Conservation (phyloP, 2,113 vertebrate genomes). For the Pogona vitticeps region DNA sequence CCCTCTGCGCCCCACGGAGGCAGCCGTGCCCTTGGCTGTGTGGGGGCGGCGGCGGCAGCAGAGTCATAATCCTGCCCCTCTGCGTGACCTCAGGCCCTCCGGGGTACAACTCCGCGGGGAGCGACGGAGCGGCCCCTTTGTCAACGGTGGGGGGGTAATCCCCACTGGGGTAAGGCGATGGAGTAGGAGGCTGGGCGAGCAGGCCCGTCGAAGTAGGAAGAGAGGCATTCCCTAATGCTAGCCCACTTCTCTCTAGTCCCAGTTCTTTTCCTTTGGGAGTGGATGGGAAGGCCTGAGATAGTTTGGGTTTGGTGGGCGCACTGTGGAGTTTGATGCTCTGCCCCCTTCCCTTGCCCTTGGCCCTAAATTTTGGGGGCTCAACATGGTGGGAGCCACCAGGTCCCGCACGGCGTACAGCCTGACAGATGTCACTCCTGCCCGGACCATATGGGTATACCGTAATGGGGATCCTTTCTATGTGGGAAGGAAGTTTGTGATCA, state of each 20-base stretch:
- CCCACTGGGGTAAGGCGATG: not conserved
- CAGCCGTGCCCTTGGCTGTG: not conserved
- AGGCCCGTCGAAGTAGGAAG: not conserved
- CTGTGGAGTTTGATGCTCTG: not conserved
- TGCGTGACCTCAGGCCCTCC: not conserved
- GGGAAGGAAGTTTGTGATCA: conserved; percentile 74
- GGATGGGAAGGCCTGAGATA: not conserved
- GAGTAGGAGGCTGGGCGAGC: not conserved
- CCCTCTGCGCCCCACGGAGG: not conserved
- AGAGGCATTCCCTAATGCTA: not conserved
- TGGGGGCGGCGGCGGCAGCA: too few relatives aligned
- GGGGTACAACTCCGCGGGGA: not conserved
- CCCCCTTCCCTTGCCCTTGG: not conserved
- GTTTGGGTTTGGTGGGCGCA: not conserved
- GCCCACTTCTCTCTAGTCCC: not conserved
- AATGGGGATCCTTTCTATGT: conserved; percentile 79
- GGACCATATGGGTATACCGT: conserved; percentile 75
- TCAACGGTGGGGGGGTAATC: not conserved
- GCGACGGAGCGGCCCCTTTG: not conserved
- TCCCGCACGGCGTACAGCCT: conserved; percentile 25
- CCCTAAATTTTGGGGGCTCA: not conserved
- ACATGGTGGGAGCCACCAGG: not conserved
- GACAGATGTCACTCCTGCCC: conserved; percentile 65
- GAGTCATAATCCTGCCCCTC: conserved; percentile 11
- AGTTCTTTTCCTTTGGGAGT: not conserved